Conservation (phyloP, 1,140 invertebrate species). For the Neotoxoptera formosana region DNA sequence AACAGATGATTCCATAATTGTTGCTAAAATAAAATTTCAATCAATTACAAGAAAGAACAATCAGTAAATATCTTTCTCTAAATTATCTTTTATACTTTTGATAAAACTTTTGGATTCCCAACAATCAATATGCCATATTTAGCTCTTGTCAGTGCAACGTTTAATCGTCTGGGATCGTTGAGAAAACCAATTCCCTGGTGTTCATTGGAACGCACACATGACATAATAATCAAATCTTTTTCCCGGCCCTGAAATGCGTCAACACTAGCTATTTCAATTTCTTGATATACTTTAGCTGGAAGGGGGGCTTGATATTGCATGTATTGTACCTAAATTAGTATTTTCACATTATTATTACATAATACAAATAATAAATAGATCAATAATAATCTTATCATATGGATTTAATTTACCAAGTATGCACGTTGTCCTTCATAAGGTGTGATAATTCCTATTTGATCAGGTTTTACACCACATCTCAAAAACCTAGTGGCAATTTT, state of each 20-base stretch:
- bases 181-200: conserved; percentile 93
- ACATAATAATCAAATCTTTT: conserved; percentile 99
- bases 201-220: conserved; percentile 91
- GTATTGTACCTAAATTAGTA: conserved; percentile 77
- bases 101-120: conserved; percentile 98
- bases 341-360: neutral
- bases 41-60: neutral
- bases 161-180: conserved; percentile 95
- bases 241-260: conserved; percentile 98
- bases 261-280: conserved; percentile 99
- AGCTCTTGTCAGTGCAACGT: conserved; percentile 96
- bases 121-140: conserved; percentile 99
- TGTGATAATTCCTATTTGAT: conserved; percentile 99
- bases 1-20: conserved; percentile 99
- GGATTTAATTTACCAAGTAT: conserved; percentile 76
- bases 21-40: conserved; percentile 62
- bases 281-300: conserved; percentile 96
- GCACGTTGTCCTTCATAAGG: conserved; percentile 99
- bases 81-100: conserved; percentile 71
- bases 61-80: no score
- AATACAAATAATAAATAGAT: no score
- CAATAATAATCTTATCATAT: conserved; percentile 4
- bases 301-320: conserved; percentile 99
- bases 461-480: conserved; percentile 93
- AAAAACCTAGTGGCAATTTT: conserved; percentile 95